A percentile compares a stretch with the other conserved stretches of the same genome.
Conservation (phyloP, 1,140 invertebrate genomes). For the Aphidius gifuensis region DNA sequence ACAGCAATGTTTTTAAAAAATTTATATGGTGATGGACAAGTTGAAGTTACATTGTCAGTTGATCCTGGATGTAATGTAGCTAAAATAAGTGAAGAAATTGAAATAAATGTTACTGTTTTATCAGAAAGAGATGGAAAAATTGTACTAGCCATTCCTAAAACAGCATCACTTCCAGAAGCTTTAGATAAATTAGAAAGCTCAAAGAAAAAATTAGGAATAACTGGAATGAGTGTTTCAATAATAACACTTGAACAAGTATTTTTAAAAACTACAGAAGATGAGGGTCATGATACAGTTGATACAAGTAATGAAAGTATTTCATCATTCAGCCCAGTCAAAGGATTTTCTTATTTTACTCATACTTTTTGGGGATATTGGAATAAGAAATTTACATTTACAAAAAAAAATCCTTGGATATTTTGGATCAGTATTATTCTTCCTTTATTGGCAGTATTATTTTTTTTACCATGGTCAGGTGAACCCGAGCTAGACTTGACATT, state of each 20-base stretch:
- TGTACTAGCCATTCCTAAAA: conserved; percentile 53
- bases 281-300: conserved; percentile 35
- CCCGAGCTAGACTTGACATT: conserved; percentile 4
- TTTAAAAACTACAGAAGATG: conserved; percentile 55
- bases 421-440: conserved; percentile 40
- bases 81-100: conserved; percentile 38
- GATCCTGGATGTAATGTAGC: conserved; percentile 41
- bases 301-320: conserved; percentile 30
- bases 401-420: conserved; percentile 38
- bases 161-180: conserved; percentile 58
- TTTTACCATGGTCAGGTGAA: conserved; percentile 17
- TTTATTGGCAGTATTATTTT: conserved; percentile 39
- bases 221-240: conserved; percentile 74
- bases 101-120: conserved; percentile 35
- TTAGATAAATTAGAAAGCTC: conserved; percentile 65
- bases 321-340: conserved; percentile 34
- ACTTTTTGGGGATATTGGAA: conserved; percentile 35
- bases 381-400: conserved; percentile 44
- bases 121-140: conserved; percentile 42
- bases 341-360: conserved; percentile 35
- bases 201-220: conserved; percentile 62
- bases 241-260: conserved; percentile 88
- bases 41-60: conserved; percentile 49
- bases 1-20: conserved; percentile 85
- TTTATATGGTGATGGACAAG: conserved; percentile 67